Conservation (phyloP, 2,797 vertebrate genomes). For the Brachyalestes nurse region DNA sequence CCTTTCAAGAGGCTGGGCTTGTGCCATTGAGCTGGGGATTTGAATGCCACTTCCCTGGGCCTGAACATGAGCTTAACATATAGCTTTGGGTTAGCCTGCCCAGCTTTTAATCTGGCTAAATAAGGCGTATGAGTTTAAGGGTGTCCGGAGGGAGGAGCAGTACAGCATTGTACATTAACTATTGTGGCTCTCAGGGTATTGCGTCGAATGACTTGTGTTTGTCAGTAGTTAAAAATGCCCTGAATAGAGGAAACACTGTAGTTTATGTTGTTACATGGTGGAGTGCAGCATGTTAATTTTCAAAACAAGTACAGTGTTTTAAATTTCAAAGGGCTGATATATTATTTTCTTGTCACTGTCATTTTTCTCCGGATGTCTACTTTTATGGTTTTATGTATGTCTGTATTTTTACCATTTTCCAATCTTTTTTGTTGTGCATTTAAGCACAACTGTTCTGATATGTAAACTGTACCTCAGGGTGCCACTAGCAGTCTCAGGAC, state of each 20-base stretch:
- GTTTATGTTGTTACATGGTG: background rate
- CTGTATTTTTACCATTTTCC: no score
- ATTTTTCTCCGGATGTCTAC: no score
- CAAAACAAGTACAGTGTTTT: background rate
- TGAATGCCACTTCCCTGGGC: slow-evolving; percentile 65
- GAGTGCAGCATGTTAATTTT: background rate
- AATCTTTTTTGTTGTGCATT: no score
- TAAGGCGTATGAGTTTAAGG: slow-evolving; percentile 71
- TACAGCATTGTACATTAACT: slow-evolving; percentile 61
- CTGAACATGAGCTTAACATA: slow-evolving; percentile 71
- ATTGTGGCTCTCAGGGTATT: slow-evolving; percentile 38
- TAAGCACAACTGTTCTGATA: no score
- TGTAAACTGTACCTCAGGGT: no score
- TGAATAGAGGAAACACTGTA: background rate
- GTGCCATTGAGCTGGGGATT: slow-evolving; percentile 60
- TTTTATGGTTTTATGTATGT: no score
- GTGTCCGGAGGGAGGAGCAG: slow-evolving; percentile 51
- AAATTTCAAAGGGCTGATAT: background rate
- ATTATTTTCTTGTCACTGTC: no score
- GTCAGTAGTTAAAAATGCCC: background rate
- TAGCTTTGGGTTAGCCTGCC: slow-evolving; percentile 46
- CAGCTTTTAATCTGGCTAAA: slow-evolving; percentile 72
- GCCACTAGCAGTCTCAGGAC: no score
- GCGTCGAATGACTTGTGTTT: slow-evolving; percentile 34
- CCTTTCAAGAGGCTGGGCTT: slow-evolving; percentile 57